Percentiles rank a stretch among this genome's conserved stretches.
Conservation (phyloP, 2,113 vertebrate genomes). For the Myodes glareolus region DNA sequence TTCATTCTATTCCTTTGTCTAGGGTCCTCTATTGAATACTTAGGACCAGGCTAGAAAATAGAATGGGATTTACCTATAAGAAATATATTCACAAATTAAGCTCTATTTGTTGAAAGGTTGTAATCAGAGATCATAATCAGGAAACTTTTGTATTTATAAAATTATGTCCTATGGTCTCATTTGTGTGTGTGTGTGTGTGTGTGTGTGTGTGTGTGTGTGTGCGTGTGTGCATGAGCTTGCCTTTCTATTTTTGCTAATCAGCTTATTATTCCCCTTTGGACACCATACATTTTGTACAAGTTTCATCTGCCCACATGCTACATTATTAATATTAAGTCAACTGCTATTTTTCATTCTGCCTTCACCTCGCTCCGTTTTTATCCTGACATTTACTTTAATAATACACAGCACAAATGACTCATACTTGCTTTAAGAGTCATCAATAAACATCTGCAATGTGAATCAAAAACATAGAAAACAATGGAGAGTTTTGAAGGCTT, state of each 20-base stretch:
- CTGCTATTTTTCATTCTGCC: neutral
- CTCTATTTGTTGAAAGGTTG: neutral
- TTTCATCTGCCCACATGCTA: neutral
- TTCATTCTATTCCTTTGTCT: neutral
- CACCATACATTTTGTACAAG: neutral
- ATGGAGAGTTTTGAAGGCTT: neutral
- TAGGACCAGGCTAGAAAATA: neutral
- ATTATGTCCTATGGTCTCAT: accelerated
- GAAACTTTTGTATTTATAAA: neutral
- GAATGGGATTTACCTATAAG: neutral
- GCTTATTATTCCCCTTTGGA: neutral
- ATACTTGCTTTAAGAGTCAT: neutral
- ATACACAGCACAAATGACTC: neutral
- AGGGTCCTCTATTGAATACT: neutral
- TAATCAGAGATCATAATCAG: neutral
- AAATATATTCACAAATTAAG: neutral
- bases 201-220: neutral
- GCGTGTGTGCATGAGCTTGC: accelerated
- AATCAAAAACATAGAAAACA: neutral
- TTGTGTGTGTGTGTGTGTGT: neutral
- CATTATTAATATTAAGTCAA: neutral
- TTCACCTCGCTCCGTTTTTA: neutral
- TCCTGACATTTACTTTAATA: neutral
- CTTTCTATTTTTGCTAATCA: neutral
- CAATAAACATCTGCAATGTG: neutral